These are phyloP conservation scores for Eledone cirrhosa DNA, from an alignment of 2,888 invertebrate species.

Conservation along the genomic window DNA sequence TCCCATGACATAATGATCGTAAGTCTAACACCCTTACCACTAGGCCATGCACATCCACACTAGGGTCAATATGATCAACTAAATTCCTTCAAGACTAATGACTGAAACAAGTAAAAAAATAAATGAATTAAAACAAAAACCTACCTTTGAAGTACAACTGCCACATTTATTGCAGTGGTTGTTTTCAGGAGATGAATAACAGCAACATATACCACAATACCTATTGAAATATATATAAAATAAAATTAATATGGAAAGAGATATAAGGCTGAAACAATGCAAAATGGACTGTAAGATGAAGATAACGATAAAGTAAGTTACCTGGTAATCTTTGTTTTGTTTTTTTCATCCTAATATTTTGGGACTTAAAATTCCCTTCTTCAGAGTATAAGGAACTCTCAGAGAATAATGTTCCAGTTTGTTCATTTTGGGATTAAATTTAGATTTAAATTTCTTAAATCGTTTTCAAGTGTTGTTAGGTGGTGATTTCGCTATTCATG, in stretches of 20 bases:
- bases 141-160: conserved; percentile 76
- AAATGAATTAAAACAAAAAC: neutral
- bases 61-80: neutral
- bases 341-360: no score
- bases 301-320: no score
- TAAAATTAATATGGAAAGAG: neutral
- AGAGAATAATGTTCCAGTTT: no score
- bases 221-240: conserved; percentile 42
- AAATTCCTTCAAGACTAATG: neutral
- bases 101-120: neutral
- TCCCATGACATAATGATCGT: neutral
- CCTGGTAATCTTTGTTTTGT: no score
- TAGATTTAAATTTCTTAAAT: no score
- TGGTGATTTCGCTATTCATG: neutral
- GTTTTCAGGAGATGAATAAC: conserved; percentile 77
- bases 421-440: no score
- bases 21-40: no score
- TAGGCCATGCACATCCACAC: neutral
- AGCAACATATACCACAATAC: conserved; percentile 76
- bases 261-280: no score
- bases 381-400: no score
- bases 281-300: no score
- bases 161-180: conserved; percentile 81
- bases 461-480: neutral
- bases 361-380: no score